Conservation (phyloP, 2,113 vertebrate genomes). For the Eretmochelys imbricata region DNA sequence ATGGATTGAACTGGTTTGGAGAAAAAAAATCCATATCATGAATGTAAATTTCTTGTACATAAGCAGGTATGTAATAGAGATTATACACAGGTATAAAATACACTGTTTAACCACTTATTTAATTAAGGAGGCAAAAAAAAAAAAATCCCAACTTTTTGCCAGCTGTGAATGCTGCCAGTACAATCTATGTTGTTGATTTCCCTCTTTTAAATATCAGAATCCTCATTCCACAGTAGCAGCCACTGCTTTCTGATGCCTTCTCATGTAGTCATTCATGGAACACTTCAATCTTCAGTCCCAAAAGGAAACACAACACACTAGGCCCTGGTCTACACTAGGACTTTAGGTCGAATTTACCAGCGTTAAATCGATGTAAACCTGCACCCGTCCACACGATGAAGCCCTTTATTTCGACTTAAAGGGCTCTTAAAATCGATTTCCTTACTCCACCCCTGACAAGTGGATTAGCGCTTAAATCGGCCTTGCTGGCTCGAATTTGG, state of each 20-base stretch:
- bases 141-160: background rate
- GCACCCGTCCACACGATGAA: too few species aligned
- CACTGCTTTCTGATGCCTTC: background rate
- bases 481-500: too few species aligned
- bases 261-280: background rate
- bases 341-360: too few species aligned
- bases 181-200: background rate
- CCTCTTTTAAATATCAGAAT: background rate
- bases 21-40: background rate
- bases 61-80: background rate
- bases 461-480: too few species aligned
- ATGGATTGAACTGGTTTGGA: constrained; percentile 15
- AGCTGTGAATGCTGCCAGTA: background rate
- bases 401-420: too few species aligned
- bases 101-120: background rate
- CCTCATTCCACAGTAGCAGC: background rate
- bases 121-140: background rate
- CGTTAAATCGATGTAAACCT: too few species aligned
- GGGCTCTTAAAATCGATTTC: too few species aligned
- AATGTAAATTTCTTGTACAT: background rate
- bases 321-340: too few species aligned
- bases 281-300: background rate
- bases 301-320: background rate
- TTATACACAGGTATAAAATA: background rate
- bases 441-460: too few species aligned